Evolutionary conservation across 2,797 vertebrate genomes (phyloP).

Genomic region (Mustela erminea): DNA sequence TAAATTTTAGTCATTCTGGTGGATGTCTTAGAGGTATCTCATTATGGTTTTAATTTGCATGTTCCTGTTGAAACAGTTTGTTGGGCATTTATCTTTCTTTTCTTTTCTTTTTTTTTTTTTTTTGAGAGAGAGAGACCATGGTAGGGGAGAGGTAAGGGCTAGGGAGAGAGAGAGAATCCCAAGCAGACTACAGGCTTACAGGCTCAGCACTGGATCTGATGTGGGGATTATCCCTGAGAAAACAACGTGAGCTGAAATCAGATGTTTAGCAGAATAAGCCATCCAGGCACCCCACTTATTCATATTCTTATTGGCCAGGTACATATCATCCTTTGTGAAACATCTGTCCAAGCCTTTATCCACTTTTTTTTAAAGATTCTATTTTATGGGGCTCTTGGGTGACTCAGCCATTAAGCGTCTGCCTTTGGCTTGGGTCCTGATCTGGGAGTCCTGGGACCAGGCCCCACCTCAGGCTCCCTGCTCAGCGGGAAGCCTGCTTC

Average conservation of each 20-base stretch:
- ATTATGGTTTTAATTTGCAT: background rate
- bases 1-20: background rate
- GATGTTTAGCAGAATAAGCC: background rate
- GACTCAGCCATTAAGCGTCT: no score
- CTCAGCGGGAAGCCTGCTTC: no score
- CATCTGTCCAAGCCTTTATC: background rate
- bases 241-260: background rate
- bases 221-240: background rate
- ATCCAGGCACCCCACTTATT: background rate
- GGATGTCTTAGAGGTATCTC: background rate
- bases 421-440: no score
- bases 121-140: background rate
- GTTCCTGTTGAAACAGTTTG: background rate
- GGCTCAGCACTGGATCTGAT: background rate
- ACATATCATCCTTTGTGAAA: background rate
- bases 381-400: no score
- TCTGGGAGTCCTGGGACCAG: no score
- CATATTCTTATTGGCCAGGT: background rate
- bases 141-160: background rate
- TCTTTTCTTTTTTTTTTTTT: background rate
- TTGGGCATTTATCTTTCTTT: background rate
- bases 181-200: background rate
- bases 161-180: background rate
- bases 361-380: no score
- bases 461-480: no score